Evolutionary conservation across 2,888 invertebrate genomes (phyloP), one percentile per base, ranked within the genome.

Genomic region (Julus scandinavius): DNA sequence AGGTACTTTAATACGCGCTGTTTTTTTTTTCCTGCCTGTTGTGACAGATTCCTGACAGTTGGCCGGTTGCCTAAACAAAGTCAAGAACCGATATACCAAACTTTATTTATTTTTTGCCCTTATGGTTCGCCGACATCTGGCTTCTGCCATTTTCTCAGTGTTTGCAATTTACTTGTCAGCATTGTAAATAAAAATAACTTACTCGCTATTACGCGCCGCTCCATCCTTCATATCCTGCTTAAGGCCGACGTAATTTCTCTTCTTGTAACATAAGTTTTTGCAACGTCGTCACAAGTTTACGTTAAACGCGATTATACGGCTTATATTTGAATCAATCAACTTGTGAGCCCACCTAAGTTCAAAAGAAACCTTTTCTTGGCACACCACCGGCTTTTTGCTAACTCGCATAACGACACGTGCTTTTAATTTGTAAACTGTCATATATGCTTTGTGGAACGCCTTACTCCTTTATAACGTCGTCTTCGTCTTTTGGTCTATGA

Each of bases 281-380:
- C 20, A 72, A 20, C 6, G 29, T 20, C 29, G 20, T 72, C 72
- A 72, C 20, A 20, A 20, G 72, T 72, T 72, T 72, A n/a, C 29
- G 72, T 72, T 20, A 29, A 72, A 72, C 20, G 72, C 72, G 72
- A 72, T 72, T 72, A 72, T 72, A 20, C 72, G n/a, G 72, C 72
- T 72, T 72, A 72, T 72, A 72, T 20, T 72, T 72, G 72, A 72
- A 72, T 72, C 72, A 20, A 72, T 72, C 72, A 72, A 72, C 72
- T 72, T 3, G 11, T 72, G 29, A n/a, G 72, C 20, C 72, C 72
- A 72, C 72, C 72, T 7, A 63, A n/a, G 29, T 72, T 72, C 72
- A 20, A 72, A 29, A 20, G 29, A 72, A 29, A 20, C 6, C 13
- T 7, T 72, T 72, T 63, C 58, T 63, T 72, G 72, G 29, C 20